Base-by-base conservation (phyloP, 2,113 vertebrate genomes). In the Siphamia tubifer region DNA sequence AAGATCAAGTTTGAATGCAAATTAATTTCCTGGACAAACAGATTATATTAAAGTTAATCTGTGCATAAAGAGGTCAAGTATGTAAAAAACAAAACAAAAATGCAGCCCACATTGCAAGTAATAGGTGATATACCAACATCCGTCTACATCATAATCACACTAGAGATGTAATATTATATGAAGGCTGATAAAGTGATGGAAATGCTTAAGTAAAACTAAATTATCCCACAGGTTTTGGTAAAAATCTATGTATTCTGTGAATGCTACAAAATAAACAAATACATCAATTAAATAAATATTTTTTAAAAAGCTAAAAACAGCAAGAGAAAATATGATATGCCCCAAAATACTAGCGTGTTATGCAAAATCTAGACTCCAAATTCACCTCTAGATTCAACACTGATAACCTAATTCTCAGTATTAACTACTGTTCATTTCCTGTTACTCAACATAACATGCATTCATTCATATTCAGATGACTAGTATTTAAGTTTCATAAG, bases 21-120 rank as follows among this genome's bases (percentile, higher is more conserved):
- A 32, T 4, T 0, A 11, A 35, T 52, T 55, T 67, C 28, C 6
- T 43, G 52, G 19, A 57, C 31, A 1, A 8, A 45, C 15, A 65
- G 74, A 82, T 81, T 68, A 84, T 45, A 74, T 56, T 8, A 2
- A 15, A 5, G 4, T 38, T 64, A 79, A 79, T 68, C 75, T 79
- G 24, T 24, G 5, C 21, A 27, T 66, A 79, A 82, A 82, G 44
- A 39, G 68, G 60, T 75, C 67, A 66, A 10, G 11, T 51, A 1
- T 24, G 20, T 28, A 12, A 42, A 31, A 28, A 52, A 34, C 27
- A 70, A 51, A 70, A 11, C 38, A 51, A 48, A 35, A 47, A 31
- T 3, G 25, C 27, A 11, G n/a, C 17, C 4, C 12, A 6, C 4
- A 0, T 1, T 27, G 39, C 34, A 30, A 35, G 19, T 3, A 34